phyloP scores from a whole-genome alignment of 1,140 invertebrate species.

The Neelides sp. region DNA sequence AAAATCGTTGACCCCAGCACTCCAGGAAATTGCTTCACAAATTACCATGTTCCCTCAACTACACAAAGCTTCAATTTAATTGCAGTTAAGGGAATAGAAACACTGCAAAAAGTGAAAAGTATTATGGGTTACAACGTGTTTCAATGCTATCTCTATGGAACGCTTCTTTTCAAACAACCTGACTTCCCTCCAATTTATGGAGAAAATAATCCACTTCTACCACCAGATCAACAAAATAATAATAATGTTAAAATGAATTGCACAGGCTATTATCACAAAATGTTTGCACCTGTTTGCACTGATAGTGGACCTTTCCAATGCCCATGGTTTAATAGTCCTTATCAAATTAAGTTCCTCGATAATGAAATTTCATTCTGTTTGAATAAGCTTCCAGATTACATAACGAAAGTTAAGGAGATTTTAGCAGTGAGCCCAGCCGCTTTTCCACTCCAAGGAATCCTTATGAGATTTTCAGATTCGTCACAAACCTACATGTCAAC shows the following conservation, averaged over 20 bases:
- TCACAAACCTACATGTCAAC: background rate
- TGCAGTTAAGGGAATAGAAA: too few relatives aligned
- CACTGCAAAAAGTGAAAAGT: too few relatives aligned
- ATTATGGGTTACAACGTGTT: too few relatives aligned
- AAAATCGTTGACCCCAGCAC: background rate
- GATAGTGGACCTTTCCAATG: constrained; percentile 2
- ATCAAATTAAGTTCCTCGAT: background rate
- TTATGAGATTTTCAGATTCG: background rate
- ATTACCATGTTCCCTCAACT: background rate
- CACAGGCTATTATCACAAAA: constrained; percentile 2
- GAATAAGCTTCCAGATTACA: background rate
- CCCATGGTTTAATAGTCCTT: background rate
- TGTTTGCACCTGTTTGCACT: constrained; percentile 1
- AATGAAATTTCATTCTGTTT: constrained; percentile 5
- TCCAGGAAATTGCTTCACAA: background rate
- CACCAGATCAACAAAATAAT: too few relatives aligned
- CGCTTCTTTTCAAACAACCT: too few relatives aligned
- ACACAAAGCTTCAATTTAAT: background rate
- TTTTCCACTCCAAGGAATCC: constrained; percentile 4
- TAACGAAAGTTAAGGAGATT: constrained; percentile 1
- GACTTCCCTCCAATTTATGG: too few relatives aligned
- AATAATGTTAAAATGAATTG: too few relatives aligned
- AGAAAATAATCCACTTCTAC: too few relatives aligned
- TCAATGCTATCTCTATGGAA: too few relatives aligned
- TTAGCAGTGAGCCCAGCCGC: background rate